Conservation (phyloP, 2,888 invertebrate genomes). For the Ormyrus rosae region DNA sequence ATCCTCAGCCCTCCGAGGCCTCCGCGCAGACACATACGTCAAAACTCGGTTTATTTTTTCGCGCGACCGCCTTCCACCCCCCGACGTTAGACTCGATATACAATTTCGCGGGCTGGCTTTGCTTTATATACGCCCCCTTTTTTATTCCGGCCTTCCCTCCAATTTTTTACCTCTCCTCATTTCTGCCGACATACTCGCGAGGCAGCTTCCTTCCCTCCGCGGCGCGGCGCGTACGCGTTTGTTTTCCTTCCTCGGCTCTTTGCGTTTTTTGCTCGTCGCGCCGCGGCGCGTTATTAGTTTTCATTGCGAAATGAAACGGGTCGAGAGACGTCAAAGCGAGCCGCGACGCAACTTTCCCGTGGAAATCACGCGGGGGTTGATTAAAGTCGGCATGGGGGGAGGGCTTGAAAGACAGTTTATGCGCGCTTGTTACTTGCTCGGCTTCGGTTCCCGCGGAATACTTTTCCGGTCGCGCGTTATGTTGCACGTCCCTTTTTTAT, state of each 20-base stretch:
- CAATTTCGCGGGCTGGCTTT: no score
- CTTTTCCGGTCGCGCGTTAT: background rate
- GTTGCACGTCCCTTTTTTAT: background rate
- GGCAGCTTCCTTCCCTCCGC: background rate
- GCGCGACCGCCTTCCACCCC: no score
- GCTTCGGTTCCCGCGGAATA: conserved; percentile 1
- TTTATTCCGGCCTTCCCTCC: no score
- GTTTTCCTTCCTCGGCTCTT: conserved; percentile 26
- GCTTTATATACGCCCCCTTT: no score
- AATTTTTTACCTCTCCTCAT: no score
- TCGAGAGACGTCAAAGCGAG: background rate
- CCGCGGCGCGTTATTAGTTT: conserved; percentile 53
- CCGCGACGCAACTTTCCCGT: conserved; percentile 9
- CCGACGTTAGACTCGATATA: no score
- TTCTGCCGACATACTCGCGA: background rate
- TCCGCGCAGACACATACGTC: no score
- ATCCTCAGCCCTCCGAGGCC: no score
- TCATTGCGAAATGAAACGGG: conserved; percentile 55
- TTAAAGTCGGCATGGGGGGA: background rate
- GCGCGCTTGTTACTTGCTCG: background rate
- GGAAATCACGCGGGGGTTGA: conserved; percentile 12
- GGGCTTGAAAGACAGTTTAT: background rate
- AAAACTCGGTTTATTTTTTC: no score
- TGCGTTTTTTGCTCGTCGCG: no score
- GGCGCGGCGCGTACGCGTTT: background rate